These are phyloP conservation scores for Armadillidium nasatum DNA, from an alignment of 1,140 invertebrate species.

Conservation along the genomic window DNA sequence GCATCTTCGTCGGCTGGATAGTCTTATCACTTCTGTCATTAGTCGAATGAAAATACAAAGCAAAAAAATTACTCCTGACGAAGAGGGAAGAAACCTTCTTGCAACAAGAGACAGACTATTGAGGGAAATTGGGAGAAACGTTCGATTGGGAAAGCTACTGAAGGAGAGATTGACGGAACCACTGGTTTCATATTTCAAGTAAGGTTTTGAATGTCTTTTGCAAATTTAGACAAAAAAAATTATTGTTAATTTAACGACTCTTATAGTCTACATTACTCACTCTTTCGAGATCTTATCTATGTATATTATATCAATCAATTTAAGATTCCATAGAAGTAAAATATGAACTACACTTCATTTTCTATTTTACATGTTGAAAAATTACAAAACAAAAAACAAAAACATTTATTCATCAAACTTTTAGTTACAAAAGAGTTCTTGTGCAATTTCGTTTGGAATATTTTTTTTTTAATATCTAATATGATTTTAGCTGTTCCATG, in stretches of 20 bases:
- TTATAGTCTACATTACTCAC: neutral
- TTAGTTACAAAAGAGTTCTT: no score
- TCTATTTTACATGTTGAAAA: no score
- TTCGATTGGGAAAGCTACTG: conserved; percentile 63
- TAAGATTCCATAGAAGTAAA: no score
- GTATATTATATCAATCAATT: no score
- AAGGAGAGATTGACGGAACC: conserved; percentile 62
- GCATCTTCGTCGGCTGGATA: conserved; percentile 40
- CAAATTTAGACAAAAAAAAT: no score
- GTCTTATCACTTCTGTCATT: conserved; percentile 14
- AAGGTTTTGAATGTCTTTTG: neutral
- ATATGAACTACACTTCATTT: no score
- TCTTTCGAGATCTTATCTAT: no score
- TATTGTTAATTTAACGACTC: neutral
- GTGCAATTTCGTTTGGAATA: no score
- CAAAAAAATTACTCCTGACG: neutral
- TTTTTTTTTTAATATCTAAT: no score
- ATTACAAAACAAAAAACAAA: no score
- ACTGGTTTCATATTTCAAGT: conserved; percentile 39
- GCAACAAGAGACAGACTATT: conserved; percentile 63
- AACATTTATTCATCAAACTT: no score
- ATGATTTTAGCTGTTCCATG: no score
- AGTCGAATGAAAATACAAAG: conserved; percentile 17
- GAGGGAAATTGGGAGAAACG: conserved; percentile 67
- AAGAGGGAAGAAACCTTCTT: conserved; percentile 47